These are phyloP conservation scores for Drosophila pseudoobscura DNA, from an alignment of 1,140 invertebrate species.

Conservation along the genomic window DNA sequence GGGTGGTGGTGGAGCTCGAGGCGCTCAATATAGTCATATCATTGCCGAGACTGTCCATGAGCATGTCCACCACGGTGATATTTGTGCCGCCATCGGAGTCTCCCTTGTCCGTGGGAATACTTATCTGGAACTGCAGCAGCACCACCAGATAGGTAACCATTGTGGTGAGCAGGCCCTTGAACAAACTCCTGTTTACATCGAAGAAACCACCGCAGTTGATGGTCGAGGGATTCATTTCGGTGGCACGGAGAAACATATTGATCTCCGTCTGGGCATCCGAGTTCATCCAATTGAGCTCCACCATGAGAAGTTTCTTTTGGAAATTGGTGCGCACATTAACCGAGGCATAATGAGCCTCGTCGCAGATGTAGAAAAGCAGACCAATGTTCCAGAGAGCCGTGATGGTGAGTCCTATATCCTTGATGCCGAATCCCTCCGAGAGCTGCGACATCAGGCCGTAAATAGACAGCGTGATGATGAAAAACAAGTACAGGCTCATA, in stretches of 20 bases:
- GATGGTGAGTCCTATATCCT: constrained; percentile 87
- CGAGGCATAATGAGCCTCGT: constrained; percentile 87
- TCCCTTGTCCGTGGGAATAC: constrained; percentile 85
- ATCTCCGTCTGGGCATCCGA: constrained; percentile 87
- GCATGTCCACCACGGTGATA: constrained; percentile 58
- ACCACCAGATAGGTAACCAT: constrained; percentile 89
- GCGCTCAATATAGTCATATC: constrained; percentile 59
- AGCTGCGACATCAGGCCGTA: constrained; percentile 88
- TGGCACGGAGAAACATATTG: constrained; percentile 88
- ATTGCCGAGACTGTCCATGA: constrained; percentile 64
- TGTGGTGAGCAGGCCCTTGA: constrained; percentile 88
- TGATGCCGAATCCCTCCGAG: constrained; percentile 87
- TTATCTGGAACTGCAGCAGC: constrained; percentile 88
- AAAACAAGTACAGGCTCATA: constrained; percentile 87
- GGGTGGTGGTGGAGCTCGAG: constrained; percentile 20
- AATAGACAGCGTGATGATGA: constrained; percentile 88
- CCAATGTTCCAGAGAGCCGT: constrained; percentile 86
- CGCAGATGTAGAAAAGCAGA: constrained; percentile 87
- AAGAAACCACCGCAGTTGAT: constrained; percentile 88
- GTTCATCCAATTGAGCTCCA: constrained; percentile 88
- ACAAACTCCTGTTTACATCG: constrained; percentile 87
- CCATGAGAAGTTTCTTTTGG: constrained; percentile 88
- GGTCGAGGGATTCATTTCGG: constrained; percentile 88
- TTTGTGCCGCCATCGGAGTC: constrained; percentile 44
- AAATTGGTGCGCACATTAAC: constrained; percentile 87